These are phyloP conservation scores for Todiramphus chloris DNA, from an alignment of 2,113 vertebrate genomes.

Conservation along the genomic window DNA sequence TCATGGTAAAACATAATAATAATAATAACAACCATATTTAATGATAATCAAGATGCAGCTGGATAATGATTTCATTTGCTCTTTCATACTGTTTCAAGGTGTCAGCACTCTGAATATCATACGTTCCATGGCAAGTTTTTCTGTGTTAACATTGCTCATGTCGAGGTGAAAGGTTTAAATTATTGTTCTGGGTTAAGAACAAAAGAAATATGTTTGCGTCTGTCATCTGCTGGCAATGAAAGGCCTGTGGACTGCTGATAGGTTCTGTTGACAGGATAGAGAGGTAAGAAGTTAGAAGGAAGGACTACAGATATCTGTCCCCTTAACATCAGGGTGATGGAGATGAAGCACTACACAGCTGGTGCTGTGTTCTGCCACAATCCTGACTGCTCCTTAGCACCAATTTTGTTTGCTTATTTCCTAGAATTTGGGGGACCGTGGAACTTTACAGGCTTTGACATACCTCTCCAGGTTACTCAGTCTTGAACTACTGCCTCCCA, in stretches of 20 bases:
- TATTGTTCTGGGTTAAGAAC: neutral
- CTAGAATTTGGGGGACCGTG: neutral
- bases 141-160: neutral
- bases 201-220: neutral
- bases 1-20: neutral
- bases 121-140: neutral
- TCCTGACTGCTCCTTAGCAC: neutral
- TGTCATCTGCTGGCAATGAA: neutral
- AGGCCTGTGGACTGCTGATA: neutral
- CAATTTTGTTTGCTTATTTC: neutral
- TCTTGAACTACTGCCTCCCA: neutral
- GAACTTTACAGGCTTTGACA: neutral
- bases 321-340: neutral
- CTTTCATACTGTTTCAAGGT: neutral
- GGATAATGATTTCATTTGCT: neutral
- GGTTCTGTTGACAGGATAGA: neutral
- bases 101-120: neutral
- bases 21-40: neutral
- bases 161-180: neutral
- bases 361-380: accelerated
- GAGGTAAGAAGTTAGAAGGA: neutral
- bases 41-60: slow-evolving; percentile 2
- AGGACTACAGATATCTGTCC: neutral
- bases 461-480: neutral
- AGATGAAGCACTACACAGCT: accelerated